Conservation (phyloP, 2,888 invertebrate genomes). For the Harpalus rufipes region DNA sequence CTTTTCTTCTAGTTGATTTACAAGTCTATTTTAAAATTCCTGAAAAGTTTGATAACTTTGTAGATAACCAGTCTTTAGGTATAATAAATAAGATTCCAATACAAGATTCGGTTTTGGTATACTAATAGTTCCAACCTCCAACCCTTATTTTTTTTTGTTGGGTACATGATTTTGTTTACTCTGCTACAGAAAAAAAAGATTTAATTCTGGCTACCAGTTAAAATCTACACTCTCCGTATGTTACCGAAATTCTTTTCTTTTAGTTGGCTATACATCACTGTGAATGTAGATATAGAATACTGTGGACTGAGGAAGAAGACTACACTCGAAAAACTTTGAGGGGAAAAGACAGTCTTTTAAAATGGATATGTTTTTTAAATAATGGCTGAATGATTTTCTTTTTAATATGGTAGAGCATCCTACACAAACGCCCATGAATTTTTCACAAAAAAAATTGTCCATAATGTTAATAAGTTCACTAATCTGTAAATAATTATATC, state of each 20-base stretch:
- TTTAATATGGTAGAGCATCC: too few relatives aligned
- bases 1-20: neutral
- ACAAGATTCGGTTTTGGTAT: conserved; percentile 1
- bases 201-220: conserved; percentile 39
- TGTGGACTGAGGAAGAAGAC: neutral
- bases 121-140: neutral
- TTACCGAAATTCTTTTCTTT: conserved; percentile 14
- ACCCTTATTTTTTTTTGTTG: conserved; percentile 21
- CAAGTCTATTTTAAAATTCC: conserved; percentile 36
- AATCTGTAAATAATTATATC: too few relatives aligned
- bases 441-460: too few relatives aligned
- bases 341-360: too few relatives aligned
- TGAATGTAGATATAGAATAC: neutral
- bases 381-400: too few relatives aligned
- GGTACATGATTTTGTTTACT: conserved; percentile 32
- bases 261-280: conserved; percentile 8
- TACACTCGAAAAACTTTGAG: too few relatives aligned
- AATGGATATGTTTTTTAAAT: too few relatives aligned
- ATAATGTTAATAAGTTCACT: too few relatives aligned
- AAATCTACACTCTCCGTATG: conserved; percentile 45
- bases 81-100: conserved; percentile 41
- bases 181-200: conserved; percentile 8
- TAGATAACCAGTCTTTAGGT: conserved; percentile 27
- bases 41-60: conserved; percentile 4
- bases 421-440: too few relatives aligned